Evolutionary conservation across 2,888 invertebrate genomes (phyloP), one percentile per base, ranked within the genome.

Genomic region (Melanargia galathea): DNA sequence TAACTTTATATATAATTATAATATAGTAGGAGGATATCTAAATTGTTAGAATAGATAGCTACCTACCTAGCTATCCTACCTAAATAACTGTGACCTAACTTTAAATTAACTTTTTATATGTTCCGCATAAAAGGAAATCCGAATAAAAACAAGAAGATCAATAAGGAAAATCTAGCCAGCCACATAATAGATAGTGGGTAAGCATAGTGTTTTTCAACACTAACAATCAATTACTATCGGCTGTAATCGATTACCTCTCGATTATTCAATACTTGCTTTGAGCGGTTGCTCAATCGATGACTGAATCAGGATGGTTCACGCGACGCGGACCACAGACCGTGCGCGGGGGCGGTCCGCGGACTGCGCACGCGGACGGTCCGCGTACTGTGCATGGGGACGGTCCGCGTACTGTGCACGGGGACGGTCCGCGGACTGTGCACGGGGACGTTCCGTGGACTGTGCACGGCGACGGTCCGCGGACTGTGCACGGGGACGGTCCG

Each of bases 211-310:
- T 62, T 58, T 48, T 58, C 13, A 38, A 46, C 46, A 58, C 10
- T 35, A 30, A 11, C 56, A 56, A 55, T 26, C 40, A 55, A 43
- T 45, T 18, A 24, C 48, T 58, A 35, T 48, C 58, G 11, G 20
- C 10, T 48, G 49, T 59, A 59, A 65, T 60, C 38, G 60, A 63
- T 61, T 64, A 64, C 45, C 40, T 60, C 40, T 35, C 45, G 24
- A 56, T 60, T 63, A 63, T 52, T 63, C 56, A 63, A 65, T 43
- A 63, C 30, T 55, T 49, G 16, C 40, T 24, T 56, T 38, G 20
- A 46, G 45, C 45, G 24, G 55, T 48, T 58, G 48, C 35, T 46
- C 35, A 58, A 58, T 58, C 48, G 57, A 58, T 58, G 20, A 48
- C 58, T 48, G 46, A 48, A 35, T 35, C 22, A 24, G 48, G 48